A percentile compares a stretch with the other conserved stretches of the same genome.
Conservation (phyloP, 1,140 invertebrate species). For the Monomorium pharaonis region DNA sequence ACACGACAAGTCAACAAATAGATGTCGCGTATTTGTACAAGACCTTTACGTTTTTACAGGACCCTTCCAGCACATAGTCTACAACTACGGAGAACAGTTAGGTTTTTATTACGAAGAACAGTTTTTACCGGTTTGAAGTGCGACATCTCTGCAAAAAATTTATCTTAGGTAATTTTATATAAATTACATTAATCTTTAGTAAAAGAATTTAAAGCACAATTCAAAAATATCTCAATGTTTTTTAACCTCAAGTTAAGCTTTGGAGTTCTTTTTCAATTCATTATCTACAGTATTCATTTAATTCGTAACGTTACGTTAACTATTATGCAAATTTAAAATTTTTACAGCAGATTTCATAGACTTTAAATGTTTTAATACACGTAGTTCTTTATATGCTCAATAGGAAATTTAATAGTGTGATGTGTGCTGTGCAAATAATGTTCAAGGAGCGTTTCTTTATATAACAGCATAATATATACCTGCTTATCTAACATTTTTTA, state of each 20-base stretch:
- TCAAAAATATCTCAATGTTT: not conserved
- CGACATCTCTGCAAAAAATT: not conserved
- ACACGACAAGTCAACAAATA: constrained; percentile 67
- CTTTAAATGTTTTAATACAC: constrained; percentile 5
- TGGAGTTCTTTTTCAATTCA: not conserved
- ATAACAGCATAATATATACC: not conserved
- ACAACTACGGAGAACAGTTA: constrained; percentile 12
- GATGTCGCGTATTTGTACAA: constrained; percentile 76
- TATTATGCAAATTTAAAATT: constrained; percentile 18
- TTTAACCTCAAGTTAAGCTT: not conserved
- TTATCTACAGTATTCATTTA: not conserved
- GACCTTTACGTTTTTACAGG: constrained; percentile 67
- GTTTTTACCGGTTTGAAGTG: not conserved
- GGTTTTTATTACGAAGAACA: not conserved
- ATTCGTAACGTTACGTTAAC: constrained; percentile 11
- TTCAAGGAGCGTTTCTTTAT: constrained; percentile 7
- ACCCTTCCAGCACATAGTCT: constrained; percentile 16
- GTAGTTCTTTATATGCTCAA: not conserved
- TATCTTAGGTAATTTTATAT: not conserved
- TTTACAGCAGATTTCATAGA: not conserved
- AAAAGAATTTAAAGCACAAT: not conserved
- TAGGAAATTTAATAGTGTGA: not conserved
- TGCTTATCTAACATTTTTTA: constrained; percentile 19
- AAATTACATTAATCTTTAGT: not conserved
- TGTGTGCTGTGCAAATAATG: constrained; percentile 25